phyloP scores from a whole-genome alignment of 2,888 invertebrate genomes.

The Melieria omissa region DNA sequence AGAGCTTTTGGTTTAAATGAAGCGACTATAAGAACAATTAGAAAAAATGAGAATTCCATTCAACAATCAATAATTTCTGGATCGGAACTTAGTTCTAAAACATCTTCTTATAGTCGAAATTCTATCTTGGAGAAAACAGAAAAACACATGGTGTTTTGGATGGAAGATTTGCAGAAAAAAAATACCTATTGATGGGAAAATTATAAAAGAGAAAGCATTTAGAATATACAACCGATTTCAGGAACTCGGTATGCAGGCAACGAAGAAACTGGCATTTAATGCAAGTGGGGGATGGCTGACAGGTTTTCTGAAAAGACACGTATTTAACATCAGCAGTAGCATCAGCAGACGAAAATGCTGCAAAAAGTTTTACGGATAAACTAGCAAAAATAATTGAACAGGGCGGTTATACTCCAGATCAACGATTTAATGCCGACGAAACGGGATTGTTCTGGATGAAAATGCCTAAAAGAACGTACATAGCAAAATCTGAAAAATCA shows the following conservation, averaged over 20 bases:
- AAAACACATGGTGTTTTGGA: slow-evolving; percentile 24
- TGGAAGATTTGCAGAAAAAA: slow-evolving; percentile 16
- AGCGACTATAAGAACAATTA: slow-evolving; percentile 17
- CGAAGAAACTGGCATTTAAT: neutral
- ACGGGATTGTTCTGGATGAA: slow-evolving; percentile 49
- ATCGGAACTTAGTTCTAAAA: slow-evolving; percentile 29
- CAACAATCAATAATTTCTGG: slow-evolving; percentile 31
- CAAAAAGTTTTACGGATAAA: slow-evolving; percentile 33
- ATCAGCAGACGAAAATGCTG: slow-evolving; percentile 41
- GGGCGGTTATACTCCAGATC: slow-evolving; percentile 41
- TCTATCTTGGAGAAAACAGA: slow-evolving; percentile 23
- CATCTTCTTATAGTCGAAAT: slow-evolving; percentile 28
- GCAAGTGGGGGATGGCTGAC: no score
- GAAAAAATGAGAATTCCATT: slow-evolving; percentile 22
- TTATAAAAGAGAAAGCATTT: neutral
- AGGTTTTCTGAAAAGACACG: neutral
- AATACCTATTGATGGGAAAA: slow-evolving; percentile 2
- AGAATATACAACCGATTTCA: neutral
- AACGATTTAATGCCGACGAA: slow-evolving; percentile 49
- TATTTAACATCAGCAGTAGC: slow-evolving; percentile 18
- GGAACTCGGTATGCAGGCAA: neutral
- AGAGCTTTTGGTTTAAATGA: neutral
- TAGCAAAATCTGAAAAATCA: slow-evolving; percentile 37
- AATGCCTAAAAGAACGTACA: slow-evolving; percentile 48
- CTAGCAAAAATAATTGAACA: slow-evolving; percentile 26